Base-by-base conservation (phyloP, 1,140 invertebrate genomes). In the Copidosoma floridanum region DNA sequence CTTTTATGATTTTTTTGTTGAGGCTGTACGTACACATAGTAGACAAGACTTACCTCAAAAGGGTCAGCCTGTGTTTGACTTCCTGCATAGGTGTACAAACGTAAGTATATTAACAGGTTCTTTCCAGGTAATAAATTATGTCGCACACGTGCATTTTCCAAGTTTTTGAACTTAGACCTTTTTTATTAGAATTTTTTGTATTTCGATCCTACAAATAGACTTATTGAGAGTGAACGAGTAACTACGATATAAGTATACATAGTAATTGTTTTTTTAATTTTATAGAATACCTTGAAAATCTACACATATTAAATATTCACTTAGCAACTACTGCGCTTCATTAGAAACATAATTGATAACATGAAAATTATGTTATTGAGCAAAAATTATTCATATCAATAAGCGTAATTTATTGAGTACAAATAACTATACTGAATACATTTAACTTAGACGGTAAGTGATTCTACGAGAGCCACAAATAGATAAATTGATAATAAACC, bases 321-420 rank as follows among this genome's bases (percentile, higher is more conserved):
- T 48, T 27, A 55, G 32, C 44, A 6, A 46, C 8, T 23, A 20
- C 41, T 47, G 18, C 27, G 38, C 57, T 59, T 59, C 12, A 52
- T 51, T 59, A 52, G 48, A 59, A 54, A 52, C 21, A 51, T 52
- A 59, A 40, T 41, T 2, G 37, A 29, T 29, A 50, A 51, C 11
- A 14, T 3, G 6, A 40, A 18, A 50, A 48, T 40, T 32, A 8
- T 32, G 6, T 12, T 8, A 38, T n/a, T 14, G 37, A 40, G 18
- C 41, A 21, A 57, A 41, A 60, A 59, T 52, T 53, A 46, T 23
- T 60, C 57, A 60, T 60, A 60, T 60, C 57, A 60, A 52, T 32
- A 12, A 27, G 43, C 12, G 47, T 46, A 60, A 46, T 53, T 53
- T 46, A 8, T 44, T 38, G 27, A 53, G 57, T 60, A 53, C 57